These are phyloP conservation scores for Turritopsis rubra DNA, from an alignment of 30 jellyfish, hydroid and myxozoan species.

Conservation along the genomic window DNA sequence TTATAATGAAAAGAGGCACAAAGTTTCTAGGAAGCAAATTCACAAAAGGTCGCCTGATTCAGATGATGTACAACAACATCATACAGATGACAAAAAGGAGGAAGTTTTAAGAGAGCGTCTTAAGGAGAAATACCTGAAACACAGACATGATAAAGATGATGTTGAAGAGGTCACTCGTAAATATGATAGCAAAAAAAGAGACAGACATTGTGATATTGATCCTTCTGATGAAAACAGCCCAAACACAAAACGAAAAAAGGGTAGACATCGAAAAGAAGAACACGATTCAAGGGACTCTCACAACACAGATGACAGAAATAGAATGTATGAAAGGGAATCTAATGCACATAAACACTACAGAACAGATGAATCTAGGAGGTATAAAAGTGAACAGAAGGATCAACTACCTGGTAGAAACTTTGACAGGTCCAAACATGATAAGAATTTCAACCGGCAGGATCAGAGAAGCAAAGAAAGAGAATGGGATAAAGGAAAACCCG, in stretches of 20 bases:
- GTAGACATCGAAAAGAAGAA: neutral
- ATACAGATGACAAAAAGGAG: constrained; percentile 2
- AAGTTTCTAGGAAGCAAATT: neutral
- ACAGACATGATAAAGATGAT: neutral
- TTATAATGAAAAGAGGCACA: neutral
- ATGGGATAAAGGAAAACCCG: constrained; percentile 31
- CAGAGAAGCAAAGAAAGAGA: constrained; percentile 8
- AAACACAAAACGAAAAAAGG: neutral
- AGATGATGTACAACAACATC: neutral
- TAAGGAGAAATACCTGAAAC: neutral
- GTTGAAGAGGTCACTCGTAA: constrained; percentile 1
- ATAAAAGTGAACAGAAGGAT: neutral
- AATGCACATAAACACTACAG: neutral
- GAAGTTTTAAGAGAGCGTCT: constrained; percentile 10
- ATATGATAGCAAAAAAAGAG: neutral
- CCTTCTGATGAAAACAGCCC: neutral
- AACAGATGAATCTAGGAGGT: neutral
- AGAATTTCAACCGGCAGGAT: constrained; percentile 1
- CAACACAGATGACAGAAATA: neutral
- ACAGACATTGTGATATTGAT: constrained; percentile 1
- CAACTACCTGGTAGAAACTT: neutral
- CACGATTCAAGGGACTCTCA: neutral
- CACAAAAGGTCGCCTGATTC: neutral
- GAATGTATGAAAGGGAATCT: neutral
- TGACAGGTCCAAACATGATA: neutral